These are phyloP conservation scores for Kryptolebias ocellatus DNA, from an alignment of 2,797 vertebrate genomes.

Conservation along the genomic window DNA sequence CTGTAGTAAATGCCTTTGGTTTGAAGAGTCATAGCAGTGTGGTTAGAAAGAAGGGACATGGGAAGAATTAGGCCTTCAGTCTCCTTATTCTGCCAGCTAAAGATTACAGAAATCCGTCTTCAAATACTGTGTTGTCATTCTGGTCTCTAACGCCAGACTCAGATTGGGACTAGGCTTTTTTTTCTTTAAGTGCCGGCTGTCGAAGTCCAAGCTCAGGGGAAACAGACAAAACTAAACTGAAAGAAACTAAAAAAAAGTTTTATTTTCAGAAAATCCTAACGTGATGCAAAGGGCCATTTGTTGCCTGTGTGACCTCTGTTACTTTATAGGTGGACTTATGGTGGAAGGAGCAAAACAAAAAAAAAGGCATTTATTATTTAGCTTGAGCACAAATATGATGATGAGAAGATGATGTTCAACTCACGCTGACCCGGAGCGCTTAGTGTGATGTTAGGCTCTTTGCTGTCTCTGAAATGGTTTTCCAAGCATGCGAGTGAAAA, in stretches of 20 bases:
- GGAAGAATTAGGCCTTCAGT: slow-evolving; percentile 43
- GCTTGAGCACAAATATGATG: slow-evolving; percentile 87
- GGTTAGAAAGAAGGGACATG: background rate
- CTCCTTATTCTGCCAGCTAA: slow-evolving; percentile 53
- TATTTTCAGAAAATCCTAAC: slow-evolving; percentile 75
- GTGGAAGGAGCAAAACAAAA: slow-evolving; percentile 41
- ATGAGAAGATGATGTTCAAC: slow-evolving; percentile 89
- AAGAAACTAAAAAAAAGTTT: slow-evolving; percentile 27
- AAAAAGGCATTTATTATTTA: slow-evolving; percentile 86
- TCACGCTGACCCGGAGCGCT: slow-evolving; percentile 84
- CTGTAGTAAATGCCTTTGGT: slow-evolving; percentile 57
- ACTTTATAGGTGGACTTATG: slow-evolving; percentile 74
- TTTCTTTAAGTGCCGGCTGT: slow-evolving; percentile 58
- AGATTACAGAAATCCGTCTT: slow-evolving; percentile 71
- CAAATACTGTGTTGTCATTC: slow-evolving; percentile 63
- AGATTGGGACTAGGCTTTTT: slow-evolving; percentile 62
- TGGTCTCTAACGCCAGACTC: slow-evolving; percentile 49
- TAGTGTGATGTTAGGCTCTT: slow-evolving; percentile 83
- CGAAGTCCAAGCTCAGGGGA: slow-evolving; percentile 54
- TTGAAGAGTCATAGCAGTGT: slow-evolving; percentile 46
- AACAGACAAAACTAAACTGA: slow-evolving; percentile 40
- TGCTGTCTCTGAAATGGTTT: slow-evolving; percentile 81
- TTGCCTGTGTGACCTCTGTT: slow-evolving; percentile 78
- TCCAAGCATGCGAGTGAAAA: slow-evolving; percentile 72
- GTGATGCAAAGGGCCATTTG: slow-evolving; percentile 70